Conservation (phyloP, 2,888 invertebrate species). For the Euplexia lucipara region DNA sequence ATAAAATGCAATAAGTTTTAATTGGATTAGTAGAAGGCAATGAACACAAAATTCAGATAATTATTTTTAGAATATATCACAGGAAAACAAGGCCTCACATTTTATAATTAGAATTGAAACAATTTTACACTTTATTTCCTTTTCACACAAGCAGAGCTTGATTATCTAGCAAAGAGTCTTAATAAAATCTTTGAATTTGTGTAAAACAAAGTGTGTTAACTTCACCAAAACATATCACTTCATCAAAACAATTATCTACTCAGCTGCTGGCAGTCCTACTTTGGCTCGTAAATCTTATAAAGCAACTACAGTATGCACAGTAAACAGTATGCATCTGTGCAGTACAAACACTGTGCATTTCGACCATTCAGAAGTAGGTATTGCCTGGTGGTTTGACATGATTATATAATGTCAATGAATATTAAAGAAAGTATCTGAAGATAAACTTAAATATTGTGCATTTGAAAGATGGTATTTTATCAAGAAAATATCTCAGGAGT, state of each 20-base stretch:
- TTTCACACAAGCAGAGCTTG: slow-evolving; percentile 5
- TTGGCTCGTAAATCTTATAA: too few relatives aligned
- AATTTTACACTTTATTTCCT: slow-evolving; percentile 15
- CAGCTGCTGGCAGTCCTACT: neutral
- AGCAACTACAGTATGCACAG: too few relatives aligned
- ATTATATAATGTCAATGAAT: neutral
- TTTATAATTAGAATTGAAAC: slow-evolving; percentile 24
- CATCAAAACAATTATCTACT: neutral
- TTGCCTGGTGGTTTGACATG: too few relatives aligned
- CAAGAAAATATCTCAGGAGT: too few relatives aligned
- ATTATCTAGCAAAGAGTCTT: neutral
- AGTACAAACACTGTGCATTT: too few relatives aligned
- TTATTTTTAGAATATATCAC: slow-evolving; percentile 42
- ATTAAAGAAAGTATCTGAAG: neutral
- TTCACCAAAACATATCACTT: neutral
- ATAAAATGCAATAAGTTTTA: slow-evolving; percentile 5
- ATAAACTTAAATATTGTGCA: too few relatives aligned
- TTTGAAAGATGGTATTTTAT: too few relatives aligned
- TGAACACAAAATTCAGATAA: slow-evolving; percentile 12
- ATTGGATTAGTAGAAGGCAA: slow-evolving; percentile 38
- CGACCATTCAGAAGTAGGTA: too few relatives aligned
- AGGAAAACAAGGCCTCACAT: slow-evolving; percentile 39
- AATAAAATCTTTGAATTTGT: neutral
- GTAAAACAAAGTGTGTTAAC: too few relatives aligned
- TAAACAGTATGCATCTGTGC: too few relatives aligned